Evolutionary conservation across 2,888 invertebrate genomes (phyloP).

Genomic region (Podotricha telesiphe): DNA sequence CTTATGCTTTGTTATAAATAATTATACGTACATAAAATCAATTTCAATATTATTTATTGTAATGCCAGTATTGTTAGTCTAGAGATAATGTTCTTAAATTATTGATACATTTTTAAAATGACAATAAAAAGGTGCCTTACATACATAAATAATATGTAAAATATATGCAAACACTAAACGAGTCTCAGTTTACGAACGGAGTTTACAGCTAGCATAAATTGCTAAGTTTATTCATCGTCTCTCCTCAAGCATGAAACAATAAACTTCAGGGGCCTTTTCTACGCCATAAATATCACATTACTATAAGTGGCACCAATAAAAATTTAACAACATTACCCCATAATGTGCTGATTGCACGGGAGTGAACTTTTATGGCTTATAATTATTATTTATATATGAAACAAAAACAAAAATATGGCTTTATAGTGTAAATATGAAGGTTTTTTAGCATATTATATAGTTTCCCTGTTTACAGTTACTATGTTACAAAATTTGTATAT

Average conservation of each 20-base stretch:
- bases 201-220: constrained; percentile 69
- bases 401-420: not conserved
- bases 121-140: not conserved
- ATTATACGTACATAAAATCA: not conserved
- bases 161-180: constrained; percentile 57
- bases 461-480: no score
- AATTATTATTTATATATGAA: constrained; percentile 29
- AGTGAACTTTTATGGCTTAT: constrained; percentile 29
- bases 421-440: constrained; percentile 3
- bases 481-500: no score
- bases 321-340: constrained; percentile 67
- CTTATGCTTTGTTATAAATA: not conserved
- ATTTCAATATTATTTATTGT: not conserved
- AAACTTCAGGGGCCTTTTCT: constrained; percentile 65
- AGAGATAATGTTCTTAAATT: not conserved
- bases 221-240: constrained; percentile 69
- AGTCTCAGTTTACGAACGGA: constrained; percentile 49
- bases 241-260: constrained; percentile 71
- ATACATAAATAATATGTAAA: constrained; percentile 45
- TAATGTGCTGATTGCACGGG: constrained; percentile 41
- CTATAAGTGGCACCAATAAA: constrained; percentile 74
- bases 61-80: not conserved
- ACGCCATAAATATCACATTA: constrained; percentile 75
- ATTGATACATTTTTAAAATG: not conserved
- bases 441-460: not conserved